Evolutionary conservation across 2,113 vertebrate genomes (phyloP), one percentile per base, ranked within the genome.

Genomic region (Tragelaphus imberbis): DNA sequence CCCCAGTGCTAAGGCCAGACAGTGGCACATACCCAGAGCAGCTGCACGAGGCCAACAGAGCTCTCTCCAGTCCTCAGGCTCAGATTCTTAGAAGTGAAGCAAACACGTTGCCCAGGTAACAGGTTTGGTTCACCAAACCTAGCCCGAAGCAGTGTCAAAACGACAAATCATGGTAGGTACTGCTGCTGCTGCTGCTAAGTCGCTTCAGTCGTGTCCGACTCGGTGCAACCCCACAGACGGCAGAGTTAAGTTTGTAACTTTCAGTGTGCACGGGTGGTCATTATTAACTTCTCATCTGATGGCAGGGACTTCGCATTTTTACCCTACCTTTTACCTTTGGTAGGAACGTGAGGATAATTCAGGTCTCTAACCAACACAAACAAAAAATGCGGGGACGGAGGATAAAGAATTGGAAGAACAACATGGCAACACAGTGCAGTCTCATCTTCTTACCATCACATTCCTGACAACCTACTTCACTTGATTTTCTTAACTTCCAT

Each of bases 31-130:
- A 14, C 0, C 17, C 19, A 33, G 12, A 71, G 16, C 2, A 11
- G 17, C 0, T 17, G 21, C 49, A 2, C 5, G 2, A 1, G 0
- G 10, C 40, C 53, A 6, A 5, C 40, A 3, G 3, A 7, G 25
- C 9, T 51, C 94, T 44, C 8, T 28, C 27, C n/a, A 3, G 17
- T 14, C 53, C 44, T 56, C 79, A n/a, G 19, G n/a, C 17, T 10
- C 16, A 23, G 61, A 56, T 4, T 25, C 80, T 85, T 10, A 14
- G 23, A n/a, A 75, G 0, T 8, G 5, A 80, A 68, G 51, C 23
- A 36, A 91, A 55, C 27, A 33, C 23, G 56, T 15, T 25, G 16
- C 55, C 16, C 61, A 7, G 30, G 86, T 3, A 44, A 21, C n/a
- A 33, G 15, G 55, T 23, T 2, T 2, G 47, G 30, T 33, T n/a